phyloP scores from a whole-genome alignment of 2,888 invertebrate species.

The Pristionchus entomophagus region DNA sequence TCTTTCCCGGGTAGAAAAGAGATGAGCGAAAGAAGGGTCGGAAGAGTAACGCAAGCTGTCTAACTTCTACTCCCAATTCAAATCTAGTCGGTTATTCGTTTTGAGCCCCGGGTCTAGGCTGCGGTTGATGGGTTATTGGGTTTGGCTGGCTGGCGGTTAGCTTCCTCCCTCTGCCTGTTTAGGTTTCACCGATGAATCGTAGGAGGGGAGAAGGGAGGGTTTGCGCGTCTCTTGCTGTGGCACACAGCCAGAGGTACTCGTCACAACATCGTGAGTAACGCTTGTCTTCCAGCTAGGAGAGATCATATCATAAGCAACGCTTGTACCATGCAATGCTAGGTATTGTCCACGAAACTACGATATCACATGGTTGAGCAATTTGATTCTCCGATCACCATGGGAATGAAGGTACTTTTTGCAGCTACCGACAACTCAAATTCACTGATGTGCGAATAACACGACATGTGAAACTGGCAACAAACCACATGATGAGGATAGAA shows the following conservation, averaged over 20 bases:
- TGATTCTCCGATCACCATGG: neutral
- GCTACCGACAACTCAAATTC: neutral
- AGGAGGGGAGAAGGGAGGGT: conserved; percentile 21
- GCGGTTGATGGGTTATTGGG: conserved; percentile 7
- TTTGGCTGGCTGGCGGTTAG: neutral
- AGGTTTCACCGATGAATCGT: conserved; percentile 1
- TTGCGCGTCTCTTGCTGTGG: neutral
- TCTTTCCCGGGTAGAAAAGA: neutral
- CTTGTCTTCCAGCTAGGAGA: neutral
- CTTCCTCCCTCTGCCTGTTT: neutral
- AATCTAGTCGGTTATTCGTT: conserved; percentile 14
- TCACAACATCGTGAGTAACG: conserved; percentile 33
- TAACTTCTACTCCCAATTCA: neutral
- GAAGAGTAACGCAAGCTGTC: conserved; percentile 1
- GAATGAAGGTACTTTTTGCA: neutral
- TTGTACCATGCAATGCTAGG: no score
- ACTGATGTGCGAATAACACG: neutral
- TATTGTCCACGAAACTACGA: no score
- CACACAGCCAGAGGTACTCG: conserved; percentile 18
- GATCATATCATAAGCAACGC: conserved; percentile 29
- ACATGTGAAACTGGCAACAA: neutral
- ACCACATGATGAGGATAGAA: neutral
- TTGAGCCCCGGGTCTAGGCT: neutral
- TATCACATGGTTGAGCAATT: no score
- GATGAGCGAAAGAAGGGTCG: neutral